Evolutionary conservation across 2,113 vertebrate genomes (phyloP).

Genomic region (Lophotis ruficrista): DNA sequence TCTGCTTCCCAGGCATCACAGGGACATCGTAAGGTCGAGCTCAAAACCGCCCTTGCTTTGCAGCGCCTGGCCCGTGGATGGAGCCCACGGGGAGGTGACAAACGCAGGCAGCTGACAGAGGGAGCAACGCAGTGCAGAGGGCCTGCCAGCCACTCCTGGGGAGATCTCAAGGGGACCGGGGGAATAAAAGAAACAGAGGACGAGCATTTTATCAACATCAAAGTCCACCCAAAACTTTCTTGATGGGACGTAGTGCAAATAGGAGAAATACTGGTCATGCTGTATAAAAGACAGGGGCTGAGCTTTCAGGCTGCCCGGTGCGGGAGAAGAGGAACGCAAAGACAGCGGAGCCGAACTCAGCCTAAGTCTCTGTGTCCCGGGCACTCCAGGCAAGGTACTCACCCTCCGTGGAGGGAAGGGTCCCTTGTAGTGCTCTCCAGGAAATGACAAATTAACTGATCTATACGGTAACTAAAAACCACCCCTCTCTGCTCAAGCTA

Average conservation of each 20-base stretch:
- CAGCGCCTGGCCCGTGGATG: neutral
- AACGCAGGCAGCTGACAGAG: rapidly evolving
- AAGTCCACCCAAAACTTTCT: neutral
- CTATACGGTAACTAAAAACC: neutral
- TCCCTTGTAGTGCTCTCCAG: neutral
- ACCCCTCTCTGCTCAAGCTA: neutral
- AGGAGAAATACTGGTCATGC: slow-evolving; percentile 6
- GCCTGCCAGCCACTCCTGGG: neutral
- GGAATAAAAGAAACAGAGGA: neutral
- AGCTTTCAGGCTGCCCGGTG: neutral
- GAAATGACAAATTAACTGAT: neutral
- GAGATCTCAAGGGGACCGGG: neutral
- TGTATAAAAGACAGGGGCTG: neutral
- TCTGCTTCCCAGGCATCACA: neutral
- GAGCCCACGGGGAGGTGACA: neutral
- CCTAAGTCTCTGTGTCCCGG: neutral
- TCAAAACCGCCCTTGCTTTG: neutral
- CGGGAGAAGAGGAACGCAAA: neutral
- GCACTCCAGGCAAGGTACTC: neutral
- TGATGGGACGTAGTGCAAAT: slow-evolving; percentile 41
- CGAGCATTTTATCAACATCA: neutral
- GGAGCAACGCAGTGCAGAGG: neutral
- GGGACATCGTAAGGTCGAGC: neutral
- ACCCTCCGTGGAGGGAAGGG: neutral
- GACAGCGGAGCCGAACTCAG: neutral